These are phyloP conservation scores for Blastobasis adustella DNA, from an alignment of 2,888 invertebrate species.

Conservation along the genomic window DNA sequence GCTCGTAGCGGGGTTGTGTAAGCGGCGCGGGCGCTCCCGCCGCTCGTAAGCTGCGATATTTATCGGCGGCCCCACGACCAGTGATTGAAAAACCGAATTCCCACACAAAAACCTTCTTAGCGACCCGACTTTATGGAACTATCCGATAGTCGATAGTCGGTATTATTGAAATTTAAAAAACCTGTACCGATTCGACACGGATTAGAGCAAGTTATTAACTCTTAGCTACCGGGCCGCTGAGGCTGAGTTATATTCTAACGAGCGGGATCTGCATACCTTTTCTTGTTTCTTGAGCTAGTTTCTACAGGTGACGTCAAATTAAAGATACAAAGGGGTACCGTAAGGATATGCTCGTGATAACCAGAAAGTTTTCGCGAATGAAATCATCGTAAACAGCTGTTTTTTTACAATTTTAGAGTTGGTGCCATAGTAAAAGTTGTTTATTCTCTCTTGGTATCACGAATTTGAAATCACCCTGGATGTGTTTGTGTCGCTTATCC, in stretches of 20 bases:
- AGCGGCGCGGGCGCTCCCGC: constrained; percentile 28
- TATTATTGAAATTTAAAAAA: constrained; percentile 58
- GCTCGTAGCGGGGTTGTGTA: constrained; percentile 19
- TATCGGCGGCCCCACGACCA: constrained; percentile 50
- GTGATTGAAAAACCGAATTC: constrained; percentile 65
- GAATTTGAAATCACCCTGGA: no score
- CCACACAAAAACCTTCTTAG: constrained; percentile 46
- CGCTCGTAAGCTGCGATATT: constrained; percentile 62
- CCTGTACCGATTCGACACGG: constrained; percentile 60
- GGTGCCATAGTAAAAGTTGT: no score
- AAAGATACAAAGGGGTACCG: no score
- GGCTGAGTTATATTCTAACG: constrained; percentile 46
- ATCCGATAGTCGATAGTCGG: constrained; percentile 32
- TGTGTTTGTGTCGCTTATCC: no score
- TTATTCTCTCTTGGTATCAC: no score
- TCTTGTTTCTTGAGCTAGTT: no score
- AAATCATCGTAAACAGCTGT: no score
- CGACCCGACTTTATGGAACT: constrained; percentile 19
- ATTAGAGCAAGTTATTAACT: constrained; percentile 50
- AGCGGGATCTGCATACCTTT: no score
- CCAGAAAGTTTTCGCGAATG: no score
- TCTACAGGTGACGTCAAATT: no score
- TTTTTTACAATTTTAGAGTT: no score
- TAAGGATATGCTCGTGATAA: no score
- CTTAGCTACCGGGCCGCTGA: constrained; percentile 58